phyloP scores from a whole-genome alignment of 2,113 vertebrate species.

The Patagioenas fasciata region DNA sequence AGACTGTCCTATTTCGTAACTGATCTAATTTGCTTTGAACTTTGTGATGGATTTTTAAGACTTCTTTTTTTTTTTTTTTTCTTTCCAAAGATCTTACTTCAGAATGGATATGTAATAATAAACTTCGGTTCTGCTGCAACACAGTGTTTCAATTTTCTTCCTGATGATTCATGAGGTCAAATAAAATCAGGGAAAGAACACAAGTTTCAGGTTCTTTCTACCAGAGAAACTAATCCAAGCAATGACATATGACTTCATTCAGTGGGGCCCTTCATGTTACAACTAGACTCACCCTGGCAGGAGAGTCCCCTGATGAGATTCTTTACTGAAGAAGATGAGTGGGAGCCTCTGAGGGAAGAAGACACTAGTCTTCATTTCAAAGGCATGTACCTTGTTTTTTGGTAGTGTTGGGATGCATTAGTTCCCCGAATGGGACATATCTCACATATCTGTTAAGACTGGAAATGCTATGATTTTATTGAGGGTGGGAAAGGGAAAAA shows the following conservation, averaged over 20 bases:
- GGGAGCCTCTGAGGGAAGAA: not conserved
- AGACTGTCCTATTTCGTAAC: not conserved
- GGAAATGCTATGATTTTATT: not conserved
- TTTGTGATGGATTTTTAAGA: not conserved
- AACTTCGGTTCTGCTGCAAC: not conserved
- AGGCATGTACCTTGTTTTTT: not conserved
- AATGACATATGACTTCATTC: not conserved
- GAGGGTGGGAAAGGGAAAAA: not conserved
- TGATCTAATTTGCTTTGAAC: not conserved
- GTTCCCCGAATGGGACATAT: not conserved
- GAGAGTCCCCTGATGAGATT: not conserved
- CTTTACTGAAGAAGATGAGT: not conserved
- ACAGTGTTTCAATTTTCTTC: not conserved
- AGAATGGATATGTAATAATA: not conserved
- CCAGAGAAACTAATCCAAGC: not conserved
- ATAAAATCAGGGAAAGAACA: not conserved
- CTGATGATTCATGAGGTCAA: not conserved
- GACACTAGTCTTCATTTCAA: not conserved
- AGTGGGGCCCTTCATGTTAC: not conserved
- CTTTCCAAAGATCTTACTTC: not conserved
- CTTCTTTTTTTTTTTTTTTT: no score
- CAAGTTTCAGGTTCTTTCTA: not conserved
- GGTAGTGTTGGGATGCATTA: not conserved
- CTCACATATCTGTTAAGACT: not conserved
- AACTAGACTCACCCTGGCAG: not conserved